Evolutionary conservation across 2,888 invertebrate genomes (phyloP), one percentile per base, ranked within the genome.

Genomic region (Pomacea canaliculata): DNA sequence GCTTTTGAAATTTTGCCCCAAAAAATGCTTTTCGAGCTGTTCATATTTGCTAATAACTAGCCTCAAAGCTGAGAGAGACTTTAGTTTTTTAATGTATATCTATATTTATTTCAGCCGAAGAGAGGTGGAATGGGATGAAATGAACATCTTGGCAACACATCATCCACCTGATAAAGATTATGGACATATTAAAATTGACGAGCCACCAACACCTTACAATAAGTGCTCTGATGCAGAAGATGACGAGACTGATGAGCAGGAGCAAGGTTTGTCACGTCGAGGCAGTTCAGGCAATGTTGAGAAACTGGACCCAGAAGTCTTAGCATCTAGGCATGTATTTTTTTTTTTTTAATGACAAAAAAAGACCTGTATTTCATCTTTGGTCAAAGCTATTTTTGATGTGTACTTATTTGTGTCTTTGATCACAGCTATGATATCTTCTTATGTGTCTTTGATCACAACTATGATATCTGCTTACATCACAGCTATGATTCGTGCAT

Each of bases 161-260:
- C 99, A 99, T 92, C 99, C 99, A 66, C 93, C 96, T 46, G 97
- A 97, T 91, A 99, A 99, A 92, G 99, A 99, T 92, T 99, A 99
- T 92, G 99, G 99, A 13, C 97, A 97, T 89, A 99, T 99, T 98
- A 99, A 99, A 87, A 92, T 92, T 60, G 91, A 91, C 76, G 99
- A 99, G 92, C 99, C 99, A 3, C 98, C 98, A 91, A 99, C 99
- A 49, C 99, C 99, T 0, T 96, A 93, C 87, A 94, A 94, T 90
- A 94, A 93, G 82, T 92, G 92, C 67, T 85, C 87, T 37, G 91
- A 91, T 75, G 88, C 88, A 65, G 91, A 91, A 65, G 91, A 90
- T n/a, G 91, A 92, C 67, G 94, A 94, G 56, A 71, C 62, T 46
- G 66, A 79, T 70, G 63, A 60, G n/a, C 60, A 60, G 7, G 60